These are phyloP conservation scores for Tryphoninae sp. DNA, from an alignment of 2,888 invertebrate genomes.

Conservation along the genomic window DNA sequence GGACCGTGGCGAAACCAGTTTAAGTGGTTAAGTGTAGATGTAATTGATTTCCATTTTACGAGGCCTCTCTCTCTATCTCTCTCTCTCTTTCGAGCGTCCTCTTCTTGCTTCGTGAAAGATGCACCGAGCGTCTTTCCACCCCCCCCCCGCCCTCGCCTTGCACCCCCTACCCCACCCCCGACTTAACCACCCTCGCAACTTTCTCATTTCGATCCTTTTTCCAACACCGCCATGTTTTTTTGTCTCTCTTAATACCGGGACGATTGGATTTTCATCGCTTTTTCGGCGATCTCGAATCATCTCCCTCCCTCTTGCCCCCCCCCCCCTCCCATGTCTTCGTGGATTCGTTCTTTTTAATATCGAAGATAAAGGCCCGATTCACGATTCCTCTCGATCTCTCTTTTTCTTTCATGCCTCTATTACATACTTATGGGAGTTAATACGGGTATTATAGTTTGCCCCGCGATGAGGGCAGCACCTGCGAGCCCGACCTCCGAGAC, in stretches of 20 bases:
- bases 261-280: slow-evolving; percentile 8
- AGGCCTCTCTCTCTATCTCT: slow-evolving; percentile 72
- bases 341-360: too few species aligned
- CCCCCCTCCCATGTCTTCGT: background rate
- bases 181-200: slow-evolving; percentile 47
- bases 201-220: slow-evolving; percentile 45
- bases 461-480: slow-evolving; percentile 32
- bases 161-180: too few species aligned
- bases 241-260: background rate
- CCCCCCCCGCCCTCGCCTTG: slow-evolving; percentile 46
- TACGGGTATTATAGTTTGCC: slow-evolving; percentile 9
- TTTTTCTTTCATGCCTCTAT: slow-evolving; percentile 16
- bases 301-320: background rate
- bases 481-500: slow-evolving; percentile 20
- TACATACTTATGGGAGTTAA: slow-evolving; percentile 18
- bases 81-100: slow-evolving; percentile 11
- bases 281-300: background rate
- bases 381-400: background rate
- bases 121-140: slow-evolving; percentile 45
- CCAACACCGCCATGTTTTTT: background rate
- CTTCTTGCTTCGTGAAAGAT: slow-evolving; percentile 38
- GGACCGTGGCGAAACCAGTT: slow-evolving; percentile 81
- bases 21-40: slow-evolving; percentile 81
- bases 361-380: too few species aligned
- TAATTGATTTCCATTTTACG: slow-evolving; percentile 82